Evolutionary conservation across 2,113 vertebrate genomes (phyloP).

Genomic region (Neolamprologus ventralis): DNA sequence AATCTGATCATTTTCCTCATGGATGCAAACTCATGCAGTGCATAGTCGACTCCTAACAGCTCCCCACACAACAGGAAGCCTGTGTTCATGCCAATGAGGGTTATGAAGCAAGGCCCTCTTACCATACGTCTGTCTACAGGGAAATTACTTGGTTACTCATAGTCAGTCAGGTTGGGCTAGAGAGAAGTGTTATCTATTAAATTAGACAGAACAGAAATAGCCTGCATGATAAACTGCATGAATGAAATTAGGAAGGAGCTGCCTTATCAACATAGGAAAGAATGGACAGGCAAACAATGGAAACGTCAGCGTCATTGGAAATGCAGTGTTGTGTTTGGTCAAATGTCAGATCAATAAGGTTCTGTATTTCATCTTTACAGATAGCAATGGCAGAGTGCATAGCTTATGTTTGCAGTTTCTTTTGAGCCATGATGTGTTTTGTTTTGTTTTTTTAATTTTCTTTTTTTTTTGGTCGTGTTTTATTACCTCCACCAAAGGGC

Average conservation of each 20-base stretch:
- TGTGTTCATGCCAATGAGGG: not conserved
- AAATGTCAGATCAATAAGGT: not conserved
- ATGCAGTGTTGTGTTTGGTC: not conserved
- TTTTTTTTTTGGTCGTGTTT: not conserved
- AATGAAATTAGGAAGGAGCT: not conserved
- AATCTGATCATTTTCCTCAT: not conserved
- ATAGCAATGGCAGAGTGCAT: not conserved
- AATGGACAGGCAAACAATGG: not conserved
- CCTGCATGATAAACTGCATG: not conserved
- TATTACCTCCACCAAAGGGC: not conserved
- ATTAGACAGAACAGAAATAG: not conserved
- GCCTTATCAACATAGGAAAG: not conserved
- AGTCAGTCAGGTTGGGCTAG: not conserved
- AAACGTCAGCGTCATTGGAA: not conserved
- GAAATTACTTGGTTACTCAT: not conserved
- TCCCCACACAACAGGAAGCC: constrained; percentile 1
- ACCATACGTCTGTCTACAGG: not conserved
- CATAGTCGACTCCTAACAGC: not conserved
- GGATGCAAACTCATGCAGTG: constrained; percentile 9
- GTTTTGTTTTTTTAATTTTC: not conserved
- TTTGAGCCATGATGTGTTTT: not conserved
- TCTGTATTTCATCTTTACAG: not conserved
- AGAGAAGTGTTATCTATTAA: not conserved
- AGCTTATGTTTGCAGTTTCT: not conserved
- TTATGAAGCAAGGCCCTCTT: constrained; percentile 20